Evolutionary conservation across 2,113 vertebrate species (phyloP), one percentile per base, ranked within the genome.

Genomic region (Eurystomus gularis): DNA sequence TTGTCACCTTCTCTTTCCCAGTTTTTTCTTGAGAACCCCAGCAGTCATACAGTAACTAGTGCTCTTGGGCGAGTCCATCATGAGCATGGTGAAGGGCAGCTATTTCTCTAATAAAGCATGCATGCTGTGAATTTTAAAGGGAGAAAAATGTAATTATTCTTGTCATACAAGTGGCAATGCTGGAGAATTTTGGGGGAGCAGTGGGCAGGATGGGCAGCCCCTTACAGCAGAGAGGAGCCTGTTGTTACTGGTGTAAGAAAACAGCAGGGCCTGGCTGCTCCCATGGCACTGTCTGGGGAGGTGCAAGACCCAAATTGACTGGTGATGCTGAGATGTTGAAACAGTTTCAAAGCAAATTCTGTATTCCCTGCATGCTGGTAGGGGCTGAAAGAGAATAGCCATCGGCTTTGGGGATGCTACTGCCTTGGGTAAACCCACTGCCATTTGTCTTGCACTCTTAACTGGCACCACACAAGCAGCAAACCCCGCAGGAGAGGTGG

Each of bases 241-340:
- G 29, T 40, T 82, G 35, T 26, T 57, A 33, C 44, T 71, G 57
- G 24, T 54, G 17, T n/a, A 17, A 46, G 73, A 42, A 51, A 60
- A 18, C 0, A 2, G 49, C 79, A 69, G 42, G 14, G 25, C 25
- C 57, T 35, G 44, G 28, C 55, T 69, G 52, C 20, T 57, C 54
- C 48, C 19, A 7, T 1, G 1, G 55, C 60, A 16, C 28, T 0
- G 4, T 7, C 37, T 1, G 0, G 29, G 49, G 73, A 48, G 8
- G 11, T 29, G 35, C 25, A 7, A 20, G 46, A 24, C 33, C 46
- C 21, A 6, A 10, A 42, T 4, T 39, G 58, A 11, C 46, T 66
- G n/a, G 17, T 16, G 58, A 51, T 35, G 26, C 40, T 66, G 39
- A 3, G 7, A 7, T 23, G 16, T 8, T 4, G 31, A 61, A 26